Evolutionary conservation across 2,113 vertebrate species (phyloP).

Genomic region (Tetraodon nigroviridis): DNA sequence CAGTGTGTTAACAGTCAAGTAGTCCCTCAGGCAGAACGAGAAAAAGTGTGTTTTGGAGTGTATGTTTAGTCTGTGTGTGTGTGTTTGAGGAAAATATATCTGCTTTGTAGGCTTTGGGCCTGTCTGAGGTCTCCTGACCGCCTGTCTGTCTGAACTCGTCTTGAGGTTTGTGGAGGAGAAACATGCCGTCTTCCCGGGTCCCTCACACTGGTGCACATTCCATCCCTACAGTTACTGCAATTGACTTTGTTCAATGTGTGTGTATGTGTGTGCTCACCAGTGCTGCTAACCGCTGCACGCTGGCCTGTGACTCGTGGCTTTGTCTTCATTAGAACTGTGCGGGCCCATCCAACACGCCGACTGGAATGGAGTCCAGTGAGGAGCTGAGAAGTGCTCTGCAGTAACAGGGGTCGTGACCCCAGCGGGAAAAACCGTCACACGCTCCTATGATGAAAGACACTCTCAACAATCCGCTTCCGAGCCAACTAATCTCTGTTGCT

Average conservation of each 20-base stretch:
- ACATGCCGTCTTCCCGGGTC: neutral
- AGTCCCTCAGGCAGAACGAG: constrained; percentile 1
- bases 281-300: constrained; percentile 71
- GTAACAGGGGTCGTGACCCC: constrained; percentile 82
- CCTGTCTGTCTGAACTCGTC: constrained; percentile 44
- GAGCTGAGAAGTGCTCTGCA: constrained; percentile 81
- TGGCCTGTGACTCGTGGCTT: constrained; percentile 58
- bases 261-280: constrained; percentile 14
- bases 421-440: constrained; percentile 75
- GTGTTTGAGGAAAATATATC: constrained; percentile 27
- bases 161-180: constrained; percentile 21
- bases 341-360: constrained; percentile 55
- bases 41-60: neutral
- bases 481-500: constrained; percentile 49
- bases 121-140: constrained; percentile 55
- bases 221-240: too few species aligned
- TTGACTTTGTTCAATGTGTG: neutral
- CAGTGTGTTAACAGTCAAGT: constrained; percentile 3
- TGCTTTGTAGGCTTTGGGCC: constrained; percentile 57
- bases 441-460: constrained; percentile 79
- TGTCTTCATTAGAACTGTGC: constrained; percentile 82
- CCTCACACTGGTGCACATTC: too few species aligned
- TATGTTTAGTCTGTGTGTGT: constrained; percentile 17
- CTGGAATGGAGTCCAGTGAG: constrained; percentile 81
- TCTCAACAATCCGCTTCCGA: constrained; percentile 69